Base-by-base conservation (phyloP, 2,888 invertebrate species). In the Drosophila mettleri region DNA sequence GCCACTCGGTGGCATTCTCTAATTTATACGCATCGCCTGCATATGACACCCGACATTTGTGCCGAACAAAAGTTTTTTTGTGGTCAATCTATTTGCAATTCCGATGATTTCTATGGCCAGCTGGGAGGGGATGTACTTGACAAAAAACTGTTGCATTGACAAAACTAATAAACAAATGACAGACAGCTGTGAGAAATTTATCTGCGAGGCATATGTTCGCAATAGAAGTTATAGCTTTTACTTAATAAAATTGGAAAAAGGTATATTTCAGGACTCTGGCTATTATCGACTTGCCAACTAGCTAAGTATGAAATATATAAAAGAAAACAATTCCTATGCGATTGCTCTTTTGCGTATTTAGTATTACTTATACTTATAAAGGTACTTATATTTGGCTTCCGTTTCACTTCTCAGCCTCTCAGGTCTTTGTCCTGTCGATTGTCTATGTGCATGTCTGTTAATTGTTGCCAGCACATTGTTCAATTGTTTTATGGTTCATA, bases 21-120 rank as follows among this genome's bases (percentile, higher is more conserved):
- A 90, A 90, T 90, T 91, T 91, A 89, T 91, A 86, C 81, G 84
- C 84, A 86, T 85, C 84, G 88, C 69, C 81, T 90, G 89, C 77
- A 80, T 77, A 72, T 89, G 91, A 90, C 90, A 89, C 74, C 71
- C 49, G 34, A 34, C 49, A 49, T 89, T 89, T 87, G 90, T 84
- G 80, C 74, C 66, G 39, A 74, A 58, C 62, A 20, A 58, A 53
- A 55, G 53, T 52, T 71, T 58, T 57, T 54, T 54, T 43, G 41
- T n/a, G 57, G 53, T 33, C 76, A 67, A 81, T 74, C 73, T 76
- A 86, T 82, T 74, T 86, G 80, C 86, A 84, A 79, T 85, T 87
- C 81, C 68, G 70, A 80, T 82, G 78, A 75, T 75, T 86, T 78
- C 78, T 74, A 76, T 84, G 69, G 69, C 46, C 62, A 65, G 45